phyloP scores from a whole-genome alignment of 2,797 vertebrate genomes.

The Spinibarbus caldwelli region DNA sequence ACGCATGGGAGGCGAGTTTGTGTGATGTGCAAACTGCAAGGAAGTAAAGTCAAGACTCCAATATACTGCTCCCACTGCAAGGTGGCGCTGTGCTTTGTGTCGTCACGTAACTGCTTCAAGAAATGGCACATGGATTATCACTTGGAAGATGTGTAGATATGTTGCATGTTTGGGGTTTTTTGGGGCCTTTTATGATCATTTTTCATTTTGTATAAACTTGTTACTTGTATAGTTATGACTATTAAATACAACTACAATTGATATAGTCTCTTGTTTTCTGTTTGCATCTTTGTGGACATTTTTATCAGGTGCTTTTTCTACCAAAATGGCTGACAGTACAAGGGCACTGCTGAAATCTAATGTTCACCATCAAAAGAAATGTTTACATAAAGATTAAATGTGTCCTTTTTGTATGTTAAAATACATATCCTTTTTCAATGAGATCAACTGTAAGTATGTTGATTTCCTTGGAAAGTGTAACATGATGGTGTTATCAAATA shows the following conservation, averaged over 20 bases:
- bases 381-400: background rate
- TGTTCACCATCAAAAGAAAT: background rate
- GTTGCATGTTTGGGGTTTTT: background rate
- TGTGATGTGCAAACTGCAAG: constrained; percentile 3
- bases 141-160: background rate
- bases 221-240: constrained; percentile 5
- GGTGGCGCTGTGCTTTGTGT: constrained; percentile 12
- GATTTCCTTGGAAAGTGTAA: background rate
- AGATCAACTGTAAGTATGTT: background rate
- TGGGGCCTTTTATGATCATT: background rate
- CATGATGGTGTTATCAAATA: background rate
- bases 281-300: background rate
- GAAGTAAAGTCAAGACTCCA: constrained; percentile 14
- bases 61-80: constrained; percentile 21
- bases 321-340: no score
- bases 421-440: no score
- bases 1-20: background rate
- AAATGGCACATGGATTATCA: constrained; percentile 23
- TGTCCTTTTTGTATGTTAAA: background rate
- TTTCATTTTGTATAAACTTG: constrained; percentile 16
- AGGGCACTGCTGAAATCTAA: background rate
- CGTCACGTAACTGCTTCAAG: constrained; percentile 25
- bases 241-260: background rate
- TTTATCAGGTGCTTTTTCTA: background rate
- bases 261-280: background rate